A percentile compares a stretch with the other conserved stretches of the same genome.
These are phyloP conservation scores for Crepidodera aurea DNA, from an alignment of 2,888 invertebrate species.

Conservation along the genomic window DNA sequence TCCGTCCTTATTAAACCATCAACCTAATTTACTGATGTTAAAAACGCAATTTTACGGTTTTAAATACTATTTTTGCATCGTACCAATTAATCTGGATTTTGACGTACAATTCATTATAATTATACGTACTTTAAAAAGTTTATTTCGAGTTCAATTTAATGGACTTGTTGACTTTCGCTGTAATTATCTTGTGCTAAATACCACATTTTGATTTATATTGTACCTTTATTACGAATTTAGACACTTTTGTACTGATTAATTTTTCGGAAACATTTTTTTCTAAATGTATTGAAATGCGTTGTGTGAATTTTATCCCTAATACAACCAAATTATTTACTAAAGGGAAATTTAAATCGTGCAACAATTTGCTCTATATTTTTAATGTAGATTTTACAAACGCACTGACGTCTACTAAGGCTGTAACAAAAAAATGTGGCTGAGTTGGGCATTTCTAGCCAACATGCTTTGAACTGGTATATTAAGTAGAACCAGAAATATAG, in stretches of 20 bases:
- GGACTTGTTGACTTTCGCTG: slow-evolving; percentile 17
- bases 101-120: slow-evolving; percentile 16
- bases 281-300: too few relatives aligned
- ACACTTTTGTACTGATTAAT: not conserved
- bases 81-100: slow-evolving; percentile 18
- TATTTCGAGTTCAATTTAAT: slow-evolving; percentile 18
- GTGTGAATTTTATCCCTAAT: too few relatives aligned
- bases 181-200: slow-evolving; percentile 21
- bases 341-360: too few relatives aligned
- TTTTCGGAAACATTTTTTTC: too few relatives aligned
- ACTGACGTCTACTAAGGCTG: too few relatives aligned
- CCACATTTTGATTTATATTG: slow-evolving; percentile 11
- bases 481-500: too few relatives aligned
- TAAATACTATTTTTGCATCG: not conserved
- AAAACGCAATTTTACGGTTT: not conserved
- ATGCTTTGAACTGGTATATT: too few relatives aligned
- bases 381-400: too few relatives aligned
- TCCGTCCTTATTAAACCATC: not conserved
- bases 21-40: not conserved
- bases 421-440: too few relatives aligned
- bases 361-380: too few relatives aligned
- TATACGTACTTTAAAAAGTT: slow-evolving; percentile 14
- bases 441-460: too few relatives aligned
- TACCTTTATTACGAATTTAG: slow-evolving; percentile 7
- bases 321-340: too few relatives aligned